These are phyloP conservation scores for Diabrotica virgifera DNA, from an alignment of 1,140 invertebrate genomes.

Conservation along the genomic window DNA sequence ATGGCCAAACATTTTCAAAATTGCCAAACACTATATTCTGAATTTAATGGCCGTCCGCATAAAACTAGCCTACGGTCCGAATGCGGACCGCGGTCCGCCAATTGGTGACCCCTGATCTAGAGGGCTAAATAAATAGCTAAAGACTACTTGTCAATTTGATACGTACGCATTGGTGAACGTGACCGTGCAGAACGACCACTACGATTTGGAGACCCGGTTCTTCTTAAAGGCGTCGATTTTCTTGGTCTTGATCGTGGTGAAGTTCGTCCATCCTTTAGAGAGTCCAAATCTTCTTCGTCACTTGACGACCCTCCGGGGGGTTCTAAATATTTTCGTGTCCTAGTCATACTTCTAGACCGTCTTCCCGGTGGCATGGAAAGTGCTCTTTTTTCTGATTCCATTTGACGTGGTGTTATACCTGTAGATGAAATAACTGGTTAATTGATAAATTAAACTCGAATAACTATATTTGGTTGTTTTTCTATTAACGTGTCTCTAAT, in stretches of 20 bases:
- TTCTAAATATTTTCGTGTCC: slow-evolving; percentile 37
- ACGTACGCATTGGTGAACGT: not conserved
- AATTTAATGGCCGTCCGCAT: no score
- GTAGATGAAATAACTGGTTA: not conserved
- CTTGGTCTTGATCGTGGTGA: slow-evolving; percentile 18
- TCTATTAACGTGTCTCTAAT: no score
- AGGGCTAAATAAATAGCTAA: no score
- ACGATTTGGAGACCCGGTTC: slow-evolving; percentile 27
- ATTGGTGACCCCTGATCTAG: no score
- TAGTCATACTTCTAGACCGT: slow-evolving; percentile 34
- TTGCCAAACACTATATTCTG: no score
- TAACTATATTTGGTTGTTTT: no score
- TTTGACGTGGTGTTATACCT: slow-evolving; percentile 23
- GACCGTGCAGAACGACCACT: not conserved
- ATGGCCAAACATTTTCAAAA: no score
- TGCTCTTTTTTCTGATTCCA: slow-evolving; percentile 14
- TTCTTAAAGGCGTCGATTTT: slow-evolving; percentile 6
- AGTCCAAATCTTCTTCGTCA: slow-evolving; percentile 23
- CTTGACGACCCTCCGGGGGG: slow-evolving; percentile 29
- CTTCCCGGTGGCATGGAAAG: slow-evolving; percentile 21
- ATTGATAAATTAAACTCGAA: no score
- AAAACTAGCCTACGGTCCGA: no score
- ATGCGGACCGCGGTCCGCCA: no score
- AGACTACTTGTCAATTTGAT: no score
- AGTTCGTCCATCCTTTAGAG: slow-evolving; percentile 10